Conservation (phyloP, 2,888 invertebrate genomes). For the Drosophila prolongata region DNA sequence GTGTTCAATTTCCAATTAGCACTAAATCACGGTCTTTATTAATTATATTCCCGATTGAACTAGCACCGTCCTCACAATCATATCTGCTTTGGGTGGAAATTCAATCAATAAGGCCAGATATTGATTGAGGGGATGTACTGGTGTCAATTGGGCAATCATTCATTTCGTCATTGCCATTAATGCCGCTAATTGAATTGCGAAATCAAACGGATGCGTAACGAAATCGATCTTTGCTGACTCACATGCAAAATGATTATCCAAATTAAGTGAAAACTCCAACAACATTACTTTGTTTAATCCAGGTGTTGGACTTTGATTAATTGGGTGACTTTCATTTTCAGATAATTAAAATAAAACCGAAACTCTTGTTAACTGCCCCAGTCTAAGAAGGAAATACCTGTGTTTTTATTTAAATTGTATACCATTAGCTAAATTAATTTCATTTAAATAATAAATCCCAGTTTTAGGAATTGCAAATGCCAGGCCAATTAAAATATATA, state of each 20-base stretch:
- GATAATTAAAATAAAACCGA: conserved; percentile 33
- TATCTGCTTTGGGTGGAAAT: conserved; percentile 20
- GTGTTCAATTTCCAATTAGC: conserved; percentile 62
- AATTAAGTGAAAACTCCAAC: conserved; percentile 17
- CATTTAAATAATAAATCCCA: too few relatives aligned
- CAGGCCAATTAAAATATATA: too few relatives aligned
- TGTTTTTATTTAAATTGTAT: too few relatives aligned
- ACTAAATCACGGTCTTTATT: conserved; percentile 74
- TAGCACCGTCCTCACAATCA: conserved; percentile 16
- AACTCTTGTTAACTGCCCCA: too few relatives aligned
- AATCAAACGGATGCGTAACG: conserved; percentile 50
- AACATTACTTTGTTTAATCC: neutral
- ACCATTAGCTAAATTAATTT: too few relatives aligned
- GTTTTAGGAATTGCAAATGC: too few relatives aligned
- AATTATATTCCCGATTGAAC: conserved; percentile 60
- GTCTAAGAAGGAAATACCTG: too few relatives aligned
- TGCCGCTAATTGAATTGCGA: conserved; percentile 66
- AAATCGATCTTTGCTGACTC: conserved; percentile 64
- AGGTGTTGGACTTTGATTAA: conserved; percentile 5
- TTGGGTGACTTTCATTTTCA: conserved; percentile 18
- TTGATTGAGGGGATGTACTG: neutral
- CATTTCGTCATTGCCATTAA: conserved; percentile 62
- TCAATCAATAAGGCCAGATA: conserved; percentile 58
- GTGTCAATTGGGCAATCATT: conserved; percentile 53
- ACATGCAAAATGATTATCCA: conserved; percentile 28